Evolutionary conservation across 2,888 invertebrate species (phyloP), one percentile per base, ranked within the genome.

Genomic region (Shargacucullia verbasci): DNA sequence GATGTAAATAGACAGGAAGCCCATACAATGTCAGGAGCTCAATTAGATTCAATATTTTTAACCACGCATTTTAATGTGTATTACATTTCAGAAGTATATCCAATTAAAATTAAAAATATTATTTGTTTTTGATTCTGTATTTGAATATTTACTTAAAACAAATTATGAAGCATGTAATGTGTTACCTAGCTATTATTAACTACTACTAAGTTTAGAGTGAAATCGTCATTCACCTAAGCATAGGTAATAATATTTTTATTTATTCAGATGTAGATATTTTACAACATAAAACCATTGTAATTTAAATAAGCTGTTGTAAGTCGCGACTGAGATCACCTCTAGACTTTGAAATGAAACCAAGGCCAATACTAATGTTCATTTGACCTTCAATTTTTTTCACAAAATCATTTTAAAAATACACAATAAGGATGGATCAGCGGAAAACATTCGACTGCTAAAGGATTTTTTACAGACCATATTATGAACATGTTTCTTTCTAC

Each of bases 1-100:
- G 83, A 91, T 90, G 90, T 84, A 83, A 89, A 92, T 91, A 91
- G 86, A 86, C 91, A 92, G 91, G 92, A 92, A 92, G 87, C 86
- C 75, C 73, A 80, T 72, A 84, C 91, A 91, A 90, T 92, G 91
- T 84, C 90, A 90, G 86, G 83, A 90, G 81, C 61, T 76, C 75
- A 69, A 76, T 73, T 68, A 72, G 54, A 72, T 74, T 73, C 65
- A 68, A 78, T 76, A 73, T 68, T 76, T 76, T 70, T 60, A 76
- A 67, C 49, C 53, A 61, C 41, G 29, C 44, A 47, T 62, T 70
- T 66, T 47, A 73, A 55, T 62, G 68, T 64, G 67, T 64, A 35
- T 38, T 50, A 20, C 4, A 20, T 20, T 20, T 20, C 2, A 20
- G 4, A 20, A 20, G 20, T 20, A 20, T 20, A 20, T 4, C 2